Percentiles rank a stretch among this genome's conserved stretches.
These are phyloP conservation scores for Tillus elongatus DNA, from an alignment of 2,888 invertebrate species.

Conservation along the genomic window DNA sequence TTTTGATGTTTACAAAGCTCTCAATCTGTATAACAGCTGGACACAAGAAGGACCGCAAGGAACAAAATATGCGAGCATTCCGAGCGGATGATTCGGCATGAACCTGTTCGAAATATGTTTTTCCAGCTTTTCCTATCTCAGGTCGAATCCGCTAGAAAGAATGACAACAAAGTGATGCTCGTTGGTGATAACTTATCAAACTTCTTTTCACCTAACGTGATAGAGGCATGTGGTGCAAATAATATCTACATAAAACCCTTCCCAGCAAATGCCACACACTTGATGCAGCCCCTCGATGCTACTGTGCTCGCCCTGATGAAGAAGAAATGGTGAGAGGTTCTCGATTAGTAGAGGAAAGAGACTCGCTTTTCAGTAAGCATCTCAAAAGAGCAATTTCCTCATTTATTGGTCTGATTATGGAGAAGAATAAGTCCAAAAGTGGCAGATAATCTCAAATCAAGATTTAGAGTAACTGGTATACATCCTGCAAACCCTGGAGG, in stretches of 20 bases:
- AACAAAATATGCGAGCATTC: conserved; percentile 7
- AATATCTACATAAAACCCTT: conserved; percentile 2
- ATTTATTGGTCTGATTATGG: no score
- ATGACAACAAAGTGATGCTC: conserved; percentile 18
- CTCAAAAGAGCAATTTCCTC: conserved; percentile 10
- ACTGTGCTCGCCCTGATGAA: conserved; percentile 5
- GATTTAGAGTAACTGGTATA: no score
- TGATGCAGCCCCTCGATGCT: conserved; percentile 7
- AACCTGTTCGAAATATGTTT: conserved; percentile 12
- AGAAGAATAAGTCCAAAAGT: no score
- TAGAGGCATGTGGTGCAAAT: no score
- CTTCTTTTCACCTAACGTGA: no score
- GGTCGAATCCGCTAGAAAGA: neutral
- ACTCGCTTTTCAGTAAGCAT: conserved; percentile 6
- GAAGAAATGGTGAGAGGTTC: conserved; percentile 6
- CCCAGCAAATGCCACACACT: conserved; percentile 7
- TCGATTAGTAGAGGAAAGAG: conserved; percentile 10
- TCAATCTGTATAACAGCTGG: conserved; percentile 6
- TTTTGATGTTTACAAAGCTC: conserved; percentile 5
- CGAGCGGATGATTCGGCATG: conserved; percentile 15
- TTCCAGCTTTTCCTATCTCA: conserved; percentile 6
- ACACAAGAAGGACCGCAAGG: conserved; percentile 5
- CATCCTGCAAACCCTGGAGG: no score
- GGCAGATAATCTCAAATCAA: no score
- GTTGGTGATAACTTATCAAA: no score